These are phyloP conservation scores for Elephantulus edwardii DNA, from an alignment of 2,113 vertebrate species.

Conservation along the genomic window DNA sequence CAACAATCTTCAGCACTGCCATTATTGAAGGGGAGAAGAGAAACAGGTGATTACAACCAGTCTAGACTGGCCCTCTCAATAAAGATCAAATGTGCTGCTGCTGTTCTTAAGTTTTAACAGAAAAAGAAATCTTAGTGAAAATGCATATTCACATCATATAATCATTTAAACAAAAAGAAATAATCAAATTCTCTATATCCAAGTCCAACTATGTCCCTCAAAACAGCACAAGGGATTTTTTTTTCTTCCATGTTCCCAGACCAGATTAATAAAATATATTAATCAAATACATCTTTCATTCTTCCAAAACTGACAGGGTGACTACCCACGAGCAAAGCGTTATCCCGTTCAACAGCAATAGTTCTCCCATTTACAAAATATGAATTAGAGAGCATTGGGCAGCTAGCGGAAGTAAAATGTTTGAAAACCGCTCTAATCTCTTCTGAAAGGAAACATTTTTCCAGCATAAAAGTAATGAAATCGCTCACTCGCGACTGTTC, in stretches of 20 bases:
- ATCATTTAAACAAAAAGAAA: conserved; percentile 30
- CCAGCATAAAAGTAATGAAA: conserved; percentile 76
- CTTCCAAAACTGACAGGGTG: conserved; percentile 68
- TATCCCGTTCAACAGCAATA: conserved; percentile 30
- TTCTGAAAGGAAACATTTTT: conserved; percentile 60
- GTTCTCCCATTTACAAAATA: conserved; percentile 47
- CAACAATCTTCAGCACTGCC: conserved; percentile 8
- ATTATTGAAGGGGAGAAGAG: not conserved
- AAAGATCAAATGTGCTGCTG: not conserved
- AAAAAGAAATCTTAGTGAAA: not conserved
- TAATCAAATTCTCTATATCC: not conserved
- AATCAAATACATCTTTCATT: conserved; percentile 48
- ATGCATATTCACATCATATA: conserved; percentile 1
- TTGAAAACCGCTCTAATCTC: conserved; percentile 57
- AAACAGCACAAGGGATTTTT: conserved; percentile 41
- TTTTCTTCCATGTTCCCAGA: conserved; percentile 19
- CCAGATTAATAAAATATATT: conserved; percentile 60
- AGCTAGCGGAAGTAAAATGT: conserved; percentile 35
- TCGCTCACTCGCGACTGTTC: conserved; percentile 54
- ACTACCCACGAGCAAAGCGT: conserved; percentile 65
- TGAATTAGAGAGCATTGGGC: conserved; percentile 38
- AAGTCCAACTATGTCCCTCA: conserved; percentile 15
- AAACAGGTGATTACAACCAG: not conserved
- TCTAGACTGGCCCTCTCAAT: conserved; percentile 45
- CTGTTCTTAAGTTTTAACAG: not conserved